phyloP scores from a whole-genome alignment of 92 coral and sea anemone species.

The Actinostola sp. region DNA sequence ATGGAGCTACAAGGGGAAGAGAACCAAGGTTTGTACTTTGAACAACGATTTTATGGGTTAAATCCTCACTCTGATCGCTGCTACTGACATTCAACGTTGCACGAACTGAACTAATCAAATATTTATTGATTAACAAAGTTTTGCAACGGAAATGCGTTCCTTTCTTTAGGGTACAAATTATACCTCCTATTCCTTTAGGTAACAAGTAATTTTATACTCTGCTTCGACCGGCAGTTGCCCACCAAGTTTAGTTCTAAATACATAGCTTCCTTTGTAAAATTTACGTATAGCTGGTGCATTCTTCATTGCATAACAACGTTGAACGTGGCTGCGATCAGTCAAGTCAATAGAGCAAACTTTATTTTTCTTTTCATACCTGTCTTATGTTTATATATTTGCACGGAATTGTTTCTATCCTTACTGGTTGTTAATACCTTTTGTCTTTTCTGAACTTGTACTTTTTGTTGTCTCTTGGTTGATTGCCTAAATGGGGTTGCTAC shows the following conservation, averaged over 20 bases:
- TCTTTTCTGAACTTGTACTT: too few relatives aligned
- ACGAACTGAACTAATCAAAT: constrained; percentile 31
- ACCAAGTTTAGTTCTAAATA: too few relatives aligned
- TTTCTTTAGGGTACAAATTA: not conserved
- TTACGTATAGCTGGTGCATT: not conserved
- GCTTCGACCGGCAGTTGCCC: too few relatives aligned
- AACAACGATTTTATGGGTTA: not conserved
- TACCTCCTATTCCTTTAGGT: not conserved
- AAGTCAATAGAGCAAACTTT: constrained; percentile 17
- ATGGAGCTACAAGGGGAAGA: constrained; percentile 75
- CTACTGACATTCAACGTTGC: constrained; percentile 19
- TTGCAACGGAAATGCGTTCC: constrained; percentile 17
- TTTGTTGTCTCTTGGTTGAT: too few relatives aligned
- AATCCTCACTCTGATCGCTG: constrained; percentile 15
- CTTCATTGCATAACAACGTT: constrained; percentile 32
- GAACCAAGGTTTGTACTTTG: constrained; percentile 67
- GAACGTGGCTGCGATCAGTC: constrained; percentile 33
- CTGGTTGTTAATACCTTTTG: constrained; percentile 12
- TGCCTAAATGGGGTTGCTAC: too few relatives aligned
- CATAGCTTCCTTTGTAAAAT: too few relatives aligned
- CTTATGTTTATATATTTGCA: constrained; percentile 8
- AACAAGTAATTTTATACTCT: not conserved
- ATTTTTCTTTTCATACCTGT: constrained; percentile 28
- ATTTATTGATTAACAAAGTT: constrained; percentile 40
- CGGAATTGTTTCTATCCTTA: not conserved